Evolutionary conservation across 2,797 vertebrate species (phyloP), one percentile per base, ranked within the genome.

Genomic region (Clarias pachynema): DNA sequence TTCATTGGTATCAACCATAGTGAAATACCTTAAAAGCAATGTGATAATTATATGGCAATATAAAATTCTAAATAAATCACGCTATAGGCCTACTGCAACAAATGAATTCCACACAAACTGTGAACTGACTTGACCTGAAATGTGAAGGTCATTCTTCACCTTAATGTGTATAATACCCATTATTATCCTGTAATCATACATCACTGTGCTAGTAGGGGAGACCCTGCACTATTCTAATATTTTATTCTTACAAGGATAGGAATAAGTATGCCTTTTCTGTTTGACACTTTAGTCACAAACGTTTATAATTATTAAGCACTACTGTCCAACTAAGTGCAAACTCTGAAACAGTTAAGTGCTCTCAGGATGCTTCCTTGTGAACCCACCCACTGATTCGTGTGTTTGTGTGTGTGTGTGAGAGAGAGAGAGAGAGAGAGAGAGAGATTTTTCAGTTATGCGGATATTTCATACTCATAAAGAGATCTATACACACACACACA

Each of bases 21-120:
- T 62, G 22, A 34, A 86, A 85, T 86, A 82, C 57, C 59, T 65
- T 87, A 86, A 82, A 68, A 66, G 74, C 62, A 29, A 63, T 40
- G 65, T 66, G 81, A 81, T 84, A 78, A 86, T 83, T 79, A 85
- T 78, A 86, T 83, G 70, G 81, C 68, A 73, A 73, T 40, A 56
- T 63, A 72, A 69, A 69, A 22, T 22, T 24, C 34, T 24, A 44
- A 40, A 40, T 10, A 70, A 29, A 56, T 56, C 9, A 49, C 26
- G n/a, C 18, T 56, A 29, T 56, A n/a, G n/a, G n/a, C n/a, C n/a
- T n/a, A 77, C 26, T 75, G 8, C 8, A 31, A 57, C 73, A 75
- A 75, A 56, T 62, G 26, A 79, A 86, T 89, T 84, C 68, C 81
- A 79, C 4, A 20, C 72, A 89, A 89, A 82, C 75, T 60, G 12